These are phyloP conservation scores for Sturnus vulgaris DNA, from an alignment of 2,113 vertebrate species.

Conservation along the genomic window DNA sequence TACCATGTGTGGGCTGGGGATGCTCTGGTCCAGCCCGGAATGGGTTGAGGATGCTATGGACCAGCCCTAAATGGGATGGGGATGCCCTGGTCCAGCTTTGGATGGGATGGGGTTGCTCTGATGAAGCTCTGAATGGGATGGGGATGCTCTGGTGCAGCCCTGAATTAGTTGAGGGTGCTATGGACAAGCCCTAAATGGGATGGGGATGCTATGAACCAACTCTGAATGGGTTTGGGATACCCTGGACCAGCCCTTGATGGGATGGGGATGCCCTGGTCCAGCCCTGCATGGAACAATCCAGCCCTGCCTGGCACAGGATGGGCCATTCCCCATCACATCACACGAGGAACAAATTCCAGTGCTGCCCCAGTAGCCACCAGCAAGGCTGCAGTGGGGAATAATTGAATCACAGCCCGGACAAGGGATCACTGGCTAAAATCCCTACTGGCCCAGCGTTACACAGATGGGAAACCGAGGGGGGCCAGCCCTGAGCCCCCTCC, in stretches of 20 bases:
- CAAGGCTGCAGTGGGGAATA: background rate
- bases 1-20: accelerated
- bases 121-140: accelerated
- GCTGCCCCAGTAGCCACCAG: background rate
- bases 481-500: background rate
- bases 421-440: background rate
- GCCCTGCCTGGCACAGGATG: background rate
- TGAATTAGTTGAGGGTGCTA: accelerated
- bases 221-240: accelerated
- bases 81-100: too few species aligned
- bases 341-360: accelerated
- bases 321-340: background rate
- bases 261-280: background rate
- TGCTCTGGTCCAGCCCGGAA: background rate
- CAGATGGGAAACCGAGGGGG: background rate
- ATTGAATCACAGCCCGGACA: background rate
- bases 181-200: too few species aligned
- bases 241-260: too few species aligned
- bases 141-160: background rate
- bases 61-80: accelerated
- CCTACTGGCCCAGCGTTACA: background rate
- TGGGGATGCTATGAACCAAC: too few species aligned
- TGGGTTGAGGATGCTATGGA: background rate
- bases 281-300: too few species aligned
- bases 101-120: accelerated